Base-by-base conservation (phyloP, 1,140 invertebrate species). In the Drosophila tani region DNA sequence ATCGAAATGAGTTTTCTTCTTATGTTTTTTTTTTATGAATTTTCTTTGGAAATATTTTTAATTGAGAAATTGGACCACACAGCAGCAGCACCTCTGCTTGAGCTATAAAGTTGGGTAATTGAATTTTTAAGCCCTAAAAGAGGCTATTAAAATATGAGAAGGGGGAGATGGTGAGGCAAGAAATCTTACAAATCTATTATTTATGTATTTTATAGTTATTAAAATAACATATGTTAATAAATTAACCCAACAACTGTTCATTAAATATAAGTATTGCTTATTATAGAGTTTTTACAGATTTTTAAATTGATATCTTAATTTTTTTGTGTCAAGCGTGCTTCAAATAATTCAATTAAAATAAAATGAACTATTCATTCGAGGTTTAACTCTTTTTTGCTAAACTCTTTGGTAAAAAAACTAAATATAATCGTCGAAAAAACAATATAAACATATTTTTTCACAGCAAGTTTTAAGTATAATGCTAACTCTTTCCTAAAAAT, bases 11-110 rank as follows among this genome's bases (percentile, higher is more conserved):
- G 49, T 62, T 69, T 29, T 29, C 27, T 32, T 35, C 32, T 12
- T 35, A 11, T 32, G 7, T 11, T 35, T 11, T 71, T 71, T 71
- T 75, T 75, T 78, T 45, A 77, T 56, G 56, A 47, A 47, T 75
- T 75, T 75, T 75, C 70, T 75, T 43, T 75, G 58, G 50, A 75
- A 75, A 75, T 75, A 64, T 64, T 64, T 75, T 75, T 75, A 49
- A 75, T 75, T 75, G 70, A 75, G 38, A 55, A 43, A 40, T 63
- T 21, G 59, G 71, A 75, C 71, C 71, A 75, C 71, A 75, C 70
- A 75, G 27, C 17, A 24, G 35, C 12, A 32, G 8, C 1, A 19
- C 8, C 6, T 53, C 3, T 38, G 7, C 12, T 17, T 47, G 17
- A 68, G 29, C 35, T 7, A 47, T 32, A 12, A 8, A 43, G 17